Evolutionary conservation across 1,140 invertebrate genomes (phyloP).

Genomic region (Adelges cooleyi): DNA sequence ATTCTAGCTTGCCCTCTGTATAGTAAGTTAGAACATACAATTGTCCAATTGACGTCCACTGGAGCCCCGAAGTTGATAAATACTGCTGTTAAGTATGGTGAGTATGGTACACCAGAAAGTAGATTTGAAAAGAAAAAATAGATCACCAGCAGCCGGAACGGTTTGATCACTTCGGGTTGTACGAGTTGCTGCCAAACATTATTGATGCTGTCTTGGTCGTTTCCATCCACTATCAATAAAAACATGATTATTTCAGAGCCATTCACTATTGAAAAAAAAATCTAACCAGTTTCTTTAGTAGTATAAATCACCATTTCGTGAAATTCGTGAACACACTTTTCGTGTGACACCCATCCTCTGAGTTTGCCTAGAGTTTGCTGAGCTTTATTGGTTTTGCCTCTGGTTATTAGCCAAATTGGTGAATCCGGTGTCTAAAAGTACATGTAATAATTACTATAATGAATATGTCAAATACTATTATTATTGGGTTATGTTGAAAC

Average conservation of each 20-base stretch:
- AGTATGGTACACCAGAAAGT: not conserved
- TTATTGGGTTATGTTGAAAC: not conserved
- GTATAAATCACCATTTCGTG: conserved; percentile 36
- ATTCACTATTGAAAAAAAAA: too few relatives aligned
- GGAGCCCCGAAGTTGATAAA: not conserved
- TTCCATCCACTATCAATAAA: not conserved
- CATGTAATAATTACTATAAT: not conserved
- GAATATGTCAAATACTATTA: not conserved
- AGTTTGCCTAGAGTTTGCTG: conserved; percentile 41
- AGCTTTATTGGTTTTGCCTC: conserved; percentile 42
- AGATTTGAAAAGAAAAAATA: conserved; percentile 15
- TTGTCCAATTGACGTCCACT: not conserved
- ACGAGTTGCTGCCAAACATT: not conserved
- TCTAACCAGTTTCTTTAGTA: not conserved
- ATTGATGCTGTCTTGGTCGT: not conserved
- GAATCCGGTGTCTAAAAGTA: conserved; percentile 49
- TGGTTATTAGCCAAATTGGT: conserved; percentile 49
- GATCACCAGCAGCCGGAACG: not conserved
- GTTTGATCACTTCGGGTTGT: not conserved
- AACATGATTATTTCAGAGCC: too few relatives aligned
- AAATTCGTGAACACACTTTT: conserved; percentile 41
- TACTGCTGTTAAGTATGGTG: not conserved
- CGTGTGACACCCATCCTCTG: conserved; percentile 42
- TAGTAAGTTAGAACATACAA: not conserved
- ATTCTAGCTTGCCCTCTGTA: too few relatives aligned